Conservation (phyloP, 1,140 invertebrate genomes). For the Ceratoteleas bidentatus region DNA sequence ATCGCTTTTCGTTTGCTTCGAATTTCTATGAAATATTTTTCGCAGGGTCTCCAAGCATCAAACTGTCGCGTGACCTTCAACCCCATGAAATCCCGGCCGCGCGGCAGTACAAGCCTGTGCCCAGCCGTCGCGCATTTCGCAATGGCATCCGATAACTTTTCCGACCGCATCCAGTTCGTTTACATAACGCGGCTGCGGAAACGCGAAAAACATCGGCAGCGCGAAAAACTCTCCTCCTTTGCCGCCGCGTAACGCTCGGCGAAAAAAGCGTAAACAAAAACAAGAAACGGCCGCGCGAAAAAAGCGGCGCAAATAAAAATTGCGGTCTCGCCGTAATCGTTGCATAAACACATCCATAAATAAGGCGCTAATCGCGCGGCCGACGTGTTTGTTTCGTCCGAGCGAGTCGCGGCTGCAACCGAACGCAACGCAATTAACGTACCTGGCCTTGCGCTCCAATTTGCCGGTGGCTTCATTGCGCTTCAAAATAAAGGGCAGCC, state of each 20-base stretch:
- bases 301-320: no score
- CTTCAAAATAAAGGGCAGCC: constrained; percentile 92
- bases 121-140: background rate
- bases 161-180: background rate
- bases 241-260: background rate
- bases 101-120: no score
- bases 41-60: no score
- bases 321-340: no score
- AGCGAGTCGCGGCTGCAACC: background rate
- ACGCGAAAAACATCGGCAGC: no score
- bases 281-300: background rate
- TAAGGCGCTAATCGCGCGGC: background rate
- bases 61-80: no score
- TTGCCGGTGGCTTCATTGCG: constrained; percentile 86
- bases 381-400: background rate
- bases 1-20: no score
- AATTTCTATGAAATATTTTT: no score
- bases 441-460: constrained; percentile 91
- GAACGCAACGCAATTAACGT: constrained; percentile 69
- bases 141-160: background rate
- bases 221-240: no score
- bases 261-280: background rate
- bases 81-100: no score
- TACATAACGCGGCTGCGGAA: no score
- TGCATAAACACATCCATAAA: background rate